phyloP scores from a whole-genome alignment of 2,113 vertebrate genomes.

The Puffinus mauretanicus region DNA sequence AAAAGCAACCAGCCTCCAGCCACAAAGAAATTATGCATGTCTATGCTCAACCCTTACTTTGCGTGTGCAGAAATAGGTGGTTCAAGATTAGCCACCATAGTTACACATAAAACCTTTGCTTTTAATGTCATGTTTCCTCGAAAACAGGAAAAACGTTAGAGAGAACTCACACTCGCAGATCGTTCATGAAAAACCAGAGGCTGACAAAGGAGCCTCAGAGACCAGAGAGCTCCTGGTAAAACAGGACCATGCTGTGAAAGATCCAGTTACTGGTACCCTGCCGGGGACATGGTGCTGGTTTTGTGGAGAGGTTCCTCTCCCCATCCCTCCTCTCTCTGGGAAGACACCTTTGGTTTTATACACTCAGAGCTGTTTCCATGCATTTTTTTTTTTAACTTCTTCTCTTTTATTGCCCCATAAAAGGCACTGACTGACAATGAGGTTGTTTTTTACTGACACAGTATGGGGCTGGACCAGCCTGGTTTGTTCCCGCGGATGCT shows the following conservation, averaged over 20 bases:
- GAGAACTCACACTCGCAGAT: neutral
- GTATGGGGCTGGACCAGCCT: neutral
- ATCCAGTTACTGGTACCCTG: neutral
- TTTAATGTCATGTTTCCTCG: neutral
- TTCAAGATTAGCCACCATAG: neutral
- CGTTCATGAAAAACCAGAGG: neutral
- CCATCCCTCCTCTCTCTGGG: neutral
- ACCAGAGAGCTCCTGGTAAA: neutral
- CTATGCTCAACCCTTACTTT: neutral
- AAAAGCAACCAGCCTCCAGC: neutral
- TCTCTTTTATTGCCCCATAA: neutral
- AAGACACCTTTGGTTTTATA: neutral
- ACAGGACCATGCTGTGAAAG: neutral
- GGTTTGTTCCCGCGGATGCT: neutral
- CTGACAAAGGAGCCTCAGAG: neutral
- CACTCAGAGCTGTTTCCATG: neutral
- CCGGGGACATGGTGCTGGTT: neutral
- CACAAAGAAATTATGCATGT: neutral
- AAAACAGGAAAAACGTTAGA: neutral
- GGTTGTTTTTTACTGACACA: neutral
- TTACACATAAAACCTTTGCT: neutral
- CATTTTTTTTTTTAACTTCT: neutral
- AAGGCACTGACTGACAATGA: neutral
- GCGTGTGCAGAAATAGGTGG: fast-evolving
- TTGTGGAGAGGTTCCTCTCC: neutral